phyloP scores from a whole-genome alignment of 2,113 vertebrate species.

The Leucopternis melanops region DNA sequence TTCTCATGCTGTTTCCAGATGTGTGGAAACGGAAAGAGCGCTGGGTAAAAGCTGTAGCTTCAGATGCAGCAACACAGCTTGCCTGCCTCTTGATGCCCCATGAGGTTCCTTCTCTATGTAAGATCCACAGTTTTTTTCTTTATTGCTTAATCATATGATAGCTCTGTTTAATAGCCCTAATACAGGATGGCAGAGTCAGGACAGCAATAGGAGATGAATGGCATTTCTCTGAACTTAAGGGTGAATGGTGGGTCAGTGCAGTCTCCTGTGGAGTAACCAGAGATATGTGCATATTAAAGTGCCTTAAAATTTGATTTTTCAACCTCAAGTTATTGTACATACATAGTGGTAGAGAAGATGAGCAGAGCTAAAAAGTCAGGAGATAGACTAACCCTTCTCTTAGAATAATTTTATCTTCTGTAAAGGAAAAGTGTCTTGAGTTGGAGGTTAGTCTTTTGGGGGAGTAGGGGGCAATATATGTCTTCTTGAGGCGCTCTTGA shows the following conservation, averaged over 20 bases:
- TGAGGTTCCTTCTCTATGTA: background rate
- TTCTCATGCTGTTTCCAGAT: background rate
- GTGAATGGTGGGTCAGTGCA: background rate
- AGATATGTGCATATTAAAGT: background rate
- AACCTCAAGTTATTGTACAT: background rate
- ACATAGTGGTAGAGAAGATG: background rate
- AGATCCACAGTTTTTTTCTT: background rate
- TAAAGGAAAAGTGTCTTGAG: background rate
- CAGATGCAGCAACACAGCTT: background rate
- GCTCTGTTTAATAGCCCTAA: background rate
- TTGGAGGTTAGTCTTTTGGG: background rate
- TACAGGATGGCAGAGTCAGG: background rate
- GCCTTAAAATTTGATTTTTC: conserved; percentile 6
- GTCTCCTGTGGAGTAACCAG: background rate
- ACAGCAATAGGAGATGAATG: background rate
- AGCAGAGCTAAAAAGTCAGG: background rate
- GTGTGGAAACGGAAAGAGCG: background rate
- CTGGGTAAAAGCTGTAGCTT: background rate
- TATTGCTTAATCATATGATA: background rate
- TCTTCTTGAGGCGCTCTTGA: background rate
- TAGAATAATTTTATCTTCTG: background rate
- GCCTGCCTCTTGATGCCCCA: background rate
- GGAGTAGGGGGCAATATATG: background rate
- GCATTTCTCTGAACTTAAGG: background rate
- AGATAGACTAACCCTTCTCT: background rate